Conservation (phyloP, 2,797 vertebrate species). For the Rhyacichthys aspro region DNA sequence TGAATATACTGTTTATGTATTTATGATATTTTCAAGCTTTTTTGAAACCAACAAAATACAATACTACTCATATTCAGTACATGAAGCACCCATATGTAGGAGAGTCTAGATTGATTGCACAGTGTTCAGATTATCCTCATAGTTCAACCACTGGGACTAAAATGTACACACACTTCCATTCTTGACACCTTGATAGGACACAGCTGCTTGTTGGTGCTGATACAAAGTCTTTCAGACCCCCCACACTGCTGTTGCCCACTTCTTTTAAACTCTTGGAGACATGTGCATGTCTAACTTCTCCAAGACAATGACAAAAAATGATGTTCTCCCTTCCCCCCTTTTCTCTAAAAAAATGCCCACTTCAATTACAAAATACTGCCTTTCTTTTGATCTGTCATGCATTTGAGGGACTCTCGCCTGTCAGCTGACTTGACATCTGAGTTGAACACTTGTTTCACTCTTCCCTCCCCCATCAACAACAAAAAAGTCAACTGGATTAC, state of each 20-base stretch:
- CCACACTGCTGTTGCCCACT: conserved; percentile 23
- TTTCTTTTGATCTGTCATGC: neutral
- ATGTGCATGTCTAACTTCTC: neutral
- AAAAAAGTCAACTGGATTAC: neutral
- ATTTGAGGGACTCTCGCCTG: neutral
- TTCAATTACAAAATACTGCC: neutral
- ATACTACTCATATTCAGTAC: no score
- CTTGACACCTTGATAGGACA: conserved; percentile 51
- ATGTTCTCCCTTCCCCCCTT: neutral
- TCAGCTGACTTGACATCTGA: conserved; percentile 11
- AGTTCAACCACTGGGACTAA: neutral
- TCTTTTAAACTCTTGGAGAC: neutral
- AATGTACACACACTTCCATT: neutral
- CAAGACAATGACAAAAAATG: neutral
- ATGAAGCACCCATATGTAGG: no score
- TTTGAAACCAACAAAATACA: no score
- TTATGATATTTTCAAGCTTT: no score
- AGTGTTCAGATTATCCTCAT: no score
- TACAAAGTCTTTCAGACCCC: conserved; percentile 38
- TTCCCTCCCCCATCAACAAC: conserved; percentile 9
- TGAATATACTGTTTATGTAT: no score
- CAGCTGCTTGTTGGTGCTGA: conserved; percentile 58
- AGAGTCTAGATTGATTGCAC: no score
- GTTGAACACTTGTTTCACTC: neutral
- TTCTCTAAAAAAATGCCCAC: neutral